These are phyloP conservation scores for Hydropotes inermis DNA, from an alignment of 2,113 vertebrate species.

Conservation along the genomic window DNA sequence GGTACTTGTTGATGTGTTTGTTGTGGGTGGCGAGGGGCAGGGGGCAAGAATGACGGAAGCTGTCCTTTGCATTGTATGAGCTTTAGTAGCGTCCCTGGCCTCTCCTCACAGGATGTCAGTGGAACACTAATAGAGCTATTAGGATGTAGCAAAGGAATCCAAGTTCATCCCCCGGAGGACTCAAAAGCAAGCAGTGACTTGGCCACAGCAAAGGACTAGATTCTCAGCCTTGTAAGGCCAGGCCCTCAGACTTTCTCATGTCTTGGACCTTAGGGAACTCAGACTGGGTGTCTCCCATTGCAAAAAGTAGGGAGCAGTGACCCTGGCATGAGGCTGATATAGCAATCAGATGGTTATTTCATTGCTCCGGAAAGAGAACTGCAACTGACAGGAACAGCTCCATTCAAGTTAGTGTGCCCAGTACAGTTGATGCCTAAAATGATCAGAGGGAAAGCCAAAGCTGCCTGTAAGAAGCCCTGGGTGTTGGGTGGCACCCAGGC, in stretches of 20 bases:
- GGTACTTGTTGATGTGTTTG: background rate
- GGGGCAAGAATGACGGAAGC: fast-evolving
- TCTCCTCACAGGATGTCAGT: background rate
- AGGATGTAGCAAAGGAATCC: background rate
- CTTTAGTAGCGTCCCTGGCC: background rate
- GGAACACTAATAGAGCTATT: background rate
- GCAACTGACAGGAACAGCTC: background rate
- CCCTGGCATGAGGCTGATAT: background rate
- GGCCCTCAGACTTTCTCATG: background rate
- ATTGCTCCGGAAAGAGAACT: background rate
- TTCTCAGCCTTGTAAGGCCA: background rate
- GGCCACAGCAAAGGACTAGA: background rate
- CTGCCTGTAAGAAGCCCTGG: background rate
- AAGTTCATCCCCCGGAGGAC: background rate
- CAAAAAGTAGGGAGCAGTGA: background rate
- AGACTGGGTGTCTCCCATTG: background rate
- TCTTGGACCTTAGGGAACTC: background rate
- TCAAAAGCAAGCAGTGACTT: background rate
- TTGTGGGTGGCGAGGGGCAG: background rate
- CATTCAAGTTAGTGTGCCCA: background rate
- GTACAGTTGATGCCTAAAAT: background rate
- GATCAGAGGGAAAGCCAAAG: background rate
- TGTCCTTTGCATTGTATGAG: background rate
- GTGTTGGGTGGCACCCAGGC: background rate
- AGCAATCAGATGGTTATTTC: background rate